phyloP scores from a whole-genome alignment of 1,140 invertebrate species.

The Coenobita brevimanus region DNA sequence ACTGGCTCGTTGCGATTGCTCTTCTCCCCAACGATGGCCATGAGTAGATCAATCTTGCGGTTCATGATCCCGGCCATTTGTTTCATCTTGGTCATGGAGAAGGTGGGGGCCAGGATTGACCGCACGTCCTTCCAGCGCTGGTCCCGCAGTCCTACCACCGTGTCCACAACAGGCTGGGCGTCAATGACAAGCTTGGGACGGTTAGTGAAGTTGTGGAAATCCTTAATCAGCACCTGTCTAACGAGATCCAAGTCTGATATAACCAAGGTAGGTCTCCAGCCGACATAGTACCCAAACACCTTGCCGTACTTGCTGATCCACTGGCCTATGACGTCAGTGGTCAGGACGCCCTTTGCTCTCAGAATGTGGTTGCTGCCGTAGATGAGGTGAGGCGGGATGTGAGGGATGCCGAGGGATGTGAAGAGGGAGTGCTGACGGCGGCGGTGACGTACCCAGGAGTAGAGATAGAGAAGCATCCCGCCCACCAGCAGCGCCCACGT shows the following conservation, averaged over 20 bases:
- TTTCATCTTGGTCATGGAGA: slow-evolving; percentile 76
- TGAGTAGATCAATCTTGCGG: slow-evolving; percentile 70
- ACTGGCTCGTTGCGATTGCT: slow-evolving; percentile 62
- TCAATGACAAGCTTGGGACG: slow-evolving; percentile 71
- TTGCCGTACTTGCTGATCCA: slow-evolving; percentile 73
- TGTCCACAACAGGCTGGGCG: slow-evolving; percentile 71
- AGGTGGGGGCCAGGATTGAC: slow-evolving; percentile 75
- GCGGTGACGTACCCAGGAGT: slow-evolving; percentile 6
- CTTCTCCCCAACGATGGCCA: slow-evolving; percentile 68
- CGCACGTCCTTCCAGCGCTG: slow-evolving; percentile 76
- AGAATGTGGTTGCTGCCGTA: slow-evolving; percentile 71
- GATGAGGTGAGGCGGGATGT: slow-evolving; percentile 72
- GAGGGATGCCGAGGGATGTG: slow-evolving; percentile 70
- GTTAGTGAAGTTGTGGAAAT: slow-evolving; percentile 72
- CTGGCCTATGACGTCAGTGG: slow-evolving; percentile 69
- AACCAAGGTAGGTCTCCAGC: slow-evolving; percentile 71
- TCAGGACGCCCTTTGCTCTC: slow-evolving; percentile 16
- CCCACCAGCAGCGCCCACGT: background rate
- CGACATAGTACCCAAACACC: slow-evolving; percentile 73
- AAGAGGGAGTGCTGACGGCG: slow-evolving; percentile 58
- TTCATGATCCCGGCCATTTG: slow-evolving; percentile 73
- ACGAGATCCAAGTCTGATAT: slow-evolving; percentile 72
- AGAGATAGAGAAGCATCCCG: background rate
- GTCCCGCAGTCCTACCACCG: slow-evolving; percentile 72
- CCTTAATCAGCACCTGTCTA: slow-evolving; percentile 72